phyloP scores from a whole-genome alignment of 2,888 invertebrate genomes.

The Drosophila borborema region DNA sequence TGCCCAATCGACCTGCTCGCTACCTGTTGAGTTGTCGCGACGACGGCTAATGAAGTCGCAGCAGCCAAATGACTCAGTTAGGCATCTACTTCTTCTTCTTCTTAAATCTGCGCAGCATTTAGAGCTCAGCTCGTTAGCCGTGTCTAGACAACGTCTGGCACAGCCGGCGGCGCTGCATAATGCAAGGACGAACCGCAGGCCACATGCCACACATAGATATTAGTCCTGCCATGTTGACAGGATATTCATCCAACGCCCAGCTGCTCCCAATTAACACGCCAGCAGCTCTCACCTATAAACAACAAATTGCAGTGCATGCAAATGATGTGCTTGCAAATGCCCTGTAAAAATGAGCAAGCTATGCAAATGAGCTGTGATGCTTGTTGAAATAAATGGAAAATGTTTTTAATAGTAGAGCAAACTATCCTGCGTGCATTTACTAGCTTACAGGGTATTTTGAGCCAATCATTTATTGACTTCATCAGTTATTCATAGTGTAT shows the following conservation, averaged over 20 bases:
- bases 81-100: not conserved
- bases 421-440: no score
- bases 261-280: conserved; percentile 69
- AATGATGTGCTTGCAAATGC: conserved; percentile 3
- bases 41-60: conserved; percentile 58
- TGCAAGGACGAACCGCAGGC: conserved; percentile 37
- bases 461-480: not conserved
- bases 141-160: conserved; percentile 59
- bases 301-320: not conserved
- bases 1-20: conserved; percentile 25
- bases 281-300: conserved; percentile 42
- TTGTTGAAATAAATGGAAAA: no score
- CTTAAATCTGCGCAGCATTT: conserved; percentile 31
- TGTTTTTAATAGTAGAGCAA: not conserved
- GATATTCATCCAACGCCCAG: conserved; percentile 46
- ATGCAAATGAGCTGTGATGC: not conserved
- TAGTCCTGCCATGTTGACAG: conserved; percentile 38
- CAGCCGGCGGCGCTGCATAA: conserved; percentile 55
- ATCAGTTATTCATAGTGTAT: not conserved
- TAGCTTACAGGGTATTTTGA: not conserved
- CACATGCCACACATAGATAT: conserved; percentile 3
- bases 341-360: not conserved
- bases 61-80: conserved; percentile 66
- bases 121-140: conserved; percentile 46
- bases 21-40: conserved; percentile 52